A percentile compares a stretch with the other conserved stretches of the same genome.
phyloP scores from a whole-genome alignment of 2,888 invertebrate genomes.

The Drosophila siamana region DNA sequence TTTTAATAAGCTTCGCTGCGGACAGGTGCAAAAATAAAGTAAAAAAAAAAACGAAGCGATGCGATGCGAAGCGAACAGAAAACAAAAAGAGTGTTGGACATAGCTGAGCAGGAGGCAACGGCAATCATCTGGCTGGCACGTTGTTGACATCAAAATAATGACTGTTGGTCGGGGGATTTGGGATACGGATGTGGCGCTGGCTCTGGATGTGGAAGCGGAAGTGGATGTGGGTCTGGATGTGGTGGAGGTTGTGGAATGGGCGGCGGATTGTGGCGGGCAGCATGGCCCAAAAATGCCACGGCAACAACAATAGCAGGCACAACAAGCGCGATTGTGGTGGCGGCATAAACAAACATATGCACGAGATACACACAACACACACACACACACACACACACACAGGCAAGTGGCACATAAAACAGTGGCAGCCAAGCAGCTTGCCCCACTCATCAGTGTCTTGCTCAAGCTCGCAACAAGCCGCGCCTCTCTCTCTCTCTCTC shows the following conservation, averaged over 20 bases:
- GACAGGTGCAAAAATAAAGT: constrained; percentile 67
- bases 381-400: constrained; percentile 19
- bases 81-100: constrained; percentile 57
- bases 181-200: constrained; percentile 6
- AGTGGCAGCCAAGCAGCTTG: constrained; percentile 50
- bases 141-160: constrained; percentile 78
- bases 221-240: constrained; percentile 1
- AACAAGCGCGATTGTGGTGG: constrained; percentile 47
- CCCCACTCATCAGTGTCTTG: constrained; percentile 47
- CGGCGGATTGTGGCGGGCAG: constrained; percentile 36
- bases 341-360: constrained; percentile 63
- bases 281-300: constrained; percentile 42
- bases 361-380: constrained; percentile 40
- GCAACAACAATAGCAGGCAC: constrained; percentile 30
- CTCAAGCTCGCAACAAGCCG: constrained; percentile 18
- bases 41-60: constrained; percentile 7
- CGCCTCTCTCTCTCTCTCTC: neutral
- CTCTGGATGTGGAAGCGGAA: constrained; percentile 23
- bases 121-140: constrained; percentile 73
- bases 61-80: neutral
- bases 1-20: constrained; percentile 68
- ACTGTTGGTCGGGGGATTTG: constrained; percentile 51
- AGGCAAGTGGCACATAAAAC: constrained; percentile 53
- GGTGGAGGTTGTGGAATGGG: neutral
- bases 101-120: constrained; percentile 17